A percentile compares a stretch with the other conserved stretches of the same genome.
Conservation (phyloP, 2,888 invertebrate genomes). For the Nomada flava region DNA sequence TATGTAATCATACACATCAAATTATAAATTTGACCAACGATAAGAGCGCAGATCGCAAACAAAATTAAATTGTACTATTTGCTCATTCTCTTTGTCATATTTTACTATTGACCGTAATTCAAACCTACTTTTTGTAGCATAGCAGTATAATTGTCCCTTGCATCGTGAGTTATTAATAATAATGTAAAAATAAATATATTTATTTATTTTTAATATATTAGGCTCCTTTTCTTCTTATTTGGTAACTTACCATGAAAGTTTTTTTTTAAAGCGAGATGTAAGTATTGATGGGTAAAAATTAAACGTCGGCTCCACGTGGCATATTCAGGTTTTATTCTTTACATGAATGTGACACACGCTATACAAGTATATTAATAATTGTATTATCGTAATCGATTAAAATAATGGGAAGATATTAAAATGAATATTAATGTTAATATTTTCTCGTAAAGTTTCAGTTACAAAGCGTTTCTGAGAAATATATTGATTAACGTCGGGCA, state of each 20-base stretch:
- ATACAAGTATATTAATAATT: background rate
- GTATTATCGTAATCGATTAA: background rate
- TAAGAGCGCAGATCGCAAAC: constrained; percentile 2
- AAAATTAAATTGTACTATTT: constrained; percentile 10
- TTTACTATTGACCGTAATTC: background rate
- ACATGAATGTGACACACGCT: background rate
- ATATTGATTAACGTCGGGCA: background rate
- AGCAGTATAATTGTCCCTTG: background rate
- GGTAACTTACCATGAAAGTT: background rate
- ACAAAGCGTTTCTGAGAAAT: background rate
- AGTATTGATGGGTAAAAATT: background rate
- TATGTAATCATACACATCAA: constrained; percentile 52
- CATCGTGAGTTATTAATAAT: background rate
- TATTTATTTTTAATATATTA: background rate
- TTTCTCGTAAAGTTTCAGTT: background rate
- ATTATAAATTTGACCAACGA: constrained; percentile 27
- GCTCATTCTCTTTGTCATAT: background rate
- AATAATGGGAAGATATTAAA: background rate
- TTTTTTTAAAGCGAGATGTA: background rate
- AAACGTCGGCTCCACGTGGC: background rate
- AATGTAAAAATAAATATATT: background rate
- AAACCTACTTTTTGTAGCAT: background rate
- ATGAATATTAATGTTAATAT: background rate
- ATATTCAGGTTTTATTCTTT: background rate
- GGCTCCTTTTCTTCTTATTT: background rate